Percentiles rank a stretch among this genome's conserved stretches.
phyloP scores from a whole-genome alignment of 2,888 invertebrate genomes.

The Lasioglossum figueresi region DNA sequence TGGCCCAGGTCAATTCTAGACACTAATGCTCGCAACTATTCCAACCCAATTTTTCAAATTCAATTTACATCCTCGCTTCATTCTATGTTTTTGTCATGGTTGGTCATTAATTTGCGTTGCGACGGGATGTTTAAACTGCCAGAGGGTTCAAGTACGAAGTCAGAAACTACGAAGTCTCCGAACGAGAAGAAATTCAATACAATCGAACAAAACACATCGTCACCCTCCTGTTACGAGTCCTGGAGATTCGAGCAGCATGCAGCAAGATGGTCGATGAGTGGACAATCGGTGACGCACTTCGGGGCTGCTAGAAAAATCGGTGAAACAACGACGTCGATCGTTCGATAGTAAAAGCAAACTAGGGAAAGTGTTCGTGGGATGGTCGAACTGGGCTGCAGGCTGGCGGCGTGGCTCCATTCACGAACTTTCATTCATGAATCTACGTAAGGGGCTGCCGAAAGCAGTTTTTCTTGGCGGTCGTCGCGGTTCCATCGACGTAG shows the following conservation, averaged over 20 bases:
- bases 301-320: background rate
- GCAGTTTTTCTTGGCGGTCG: constrained; percentile 28
- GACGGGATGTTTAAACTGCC: too few species aligned
- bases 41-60: too few species aligned
- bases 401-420: constrained; percentile 48
- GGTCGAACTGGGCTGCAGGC: background rate
- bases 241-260: background rate
- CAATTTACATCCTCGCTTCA: too few species aligned
- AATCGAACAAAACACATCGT: background rate
- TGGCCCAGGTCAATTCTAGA: too few species aligned
- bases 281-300: background rate
- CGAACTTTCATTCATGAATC: constrained; percentile 59
- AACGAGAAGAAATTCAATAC: background rate
- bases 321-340: background rate
- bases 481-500: background rate
- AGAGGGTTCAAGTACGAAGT: too few species aligned
- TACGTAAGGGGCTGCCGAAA: constrained; percentile 36
- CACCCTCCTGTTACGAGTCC: background rate
- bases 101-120: too few species aligned
- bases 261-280: background rate
- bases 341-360: background rate
- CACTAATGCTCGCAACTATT: too few species aligned
- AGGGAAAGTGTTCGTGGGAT: background rate
- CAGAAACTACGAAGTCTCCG: too few species aligned
- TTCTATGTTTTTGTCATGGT: too few species aligned